Conservation (phyloP, 2,888 invertebrate genomes). For the Synanthedon andrenaeformis region DNA sequence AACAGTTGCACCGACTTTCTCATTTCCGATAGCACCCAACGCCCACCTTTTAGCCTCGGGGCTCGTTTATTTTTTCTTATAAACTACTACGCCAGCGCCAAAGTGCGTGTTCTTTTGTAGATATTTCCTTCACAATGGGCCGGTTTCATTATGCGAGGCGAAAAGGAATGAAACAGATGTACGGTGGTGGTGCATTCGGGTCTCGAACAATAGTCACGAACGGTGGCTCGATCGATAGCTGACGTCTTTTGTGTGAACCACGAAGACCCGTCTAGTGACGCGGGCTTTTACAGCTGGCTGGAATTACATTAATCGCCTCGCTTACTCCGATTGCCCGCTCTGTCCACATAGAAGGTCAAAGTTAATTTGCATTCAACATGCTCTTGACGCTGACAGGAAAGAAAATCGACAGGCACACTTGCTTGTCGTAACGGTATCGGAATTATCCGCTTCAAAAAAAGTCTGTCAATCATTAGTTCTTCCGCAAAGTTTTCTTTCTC, state of each 20-base stretch:
- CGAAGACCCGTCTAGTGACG: conserved; percentile 23
- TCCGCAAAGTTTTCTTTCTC: conserved; percentile 2
- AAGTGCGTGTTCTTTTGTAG: conserved; percentile 65
- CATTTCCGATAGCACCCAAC: conserved; percentile 53
- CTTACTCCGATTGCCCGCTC: conserved; percentile 8
- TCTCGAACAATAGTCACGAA: conserved; percentile 61
- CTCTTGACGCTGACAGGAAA: too few species aligned
- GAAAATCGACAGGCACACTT: not conserved
- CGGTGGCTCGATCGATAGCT: conserved; percentile 48
- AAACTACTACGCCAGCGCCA: conserved; percentile 42
- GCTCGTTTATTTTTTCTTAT: conserved; percentile 59
- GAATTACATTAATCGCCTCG: conserved; percentile 25
- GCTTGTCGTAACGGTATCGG: conserved; percentile 42
- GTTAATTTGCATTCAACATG: not conserved
- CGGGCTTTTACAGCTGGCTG: conserved; percentile 30
- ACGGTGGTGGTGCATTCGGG: conserved; percentile 51
- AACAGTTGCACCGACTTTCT: conserved; percentile 64
- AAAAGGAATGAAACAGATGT: conserved; percentile 68
- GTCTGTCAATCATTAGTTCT: conserved; percentile 19
- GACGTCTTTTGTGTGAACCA: conserved; percentile 45
- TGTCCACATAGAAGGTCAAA: conserved; percentile 8
- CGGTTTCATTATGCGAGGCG: conserved; percentile 61
- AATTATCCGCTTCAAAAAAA: conserved; percentile 35
- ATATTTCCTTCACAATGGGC: conserved; percentile 57
- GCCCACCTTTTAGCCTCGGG: conserved; percentile 57